Percentiles rank a stretch among this genome's conserved stretches.
phyloP scores from a whole-genome alignment of 2,888 invertebrate genomes.

The Actias luna region DNA sequence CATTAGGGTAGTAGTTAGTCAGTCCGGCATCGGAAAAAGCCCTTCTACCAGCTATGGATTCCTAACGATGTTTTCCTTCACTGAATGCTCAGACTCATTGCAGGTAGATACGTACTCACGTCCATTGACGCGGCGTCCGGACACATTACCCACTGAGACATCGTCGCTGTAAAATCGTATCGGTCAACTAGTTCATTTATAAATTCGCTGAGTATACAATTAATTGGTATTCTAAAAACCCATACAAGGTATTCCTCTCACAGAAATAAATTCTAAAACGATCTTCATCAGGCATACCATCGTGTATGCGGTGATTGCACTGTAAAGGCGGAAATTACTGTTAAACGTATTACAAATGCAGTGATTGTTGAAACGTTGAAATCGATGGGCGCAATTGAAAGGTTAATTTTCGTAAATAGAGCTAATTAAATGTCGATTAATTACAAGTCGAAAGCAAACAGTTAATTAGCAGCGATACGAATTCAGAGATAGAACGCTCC shows the following conservation, averaged over 20 bases:
- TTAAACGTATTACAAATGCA: slow-evolving; percentile 1
- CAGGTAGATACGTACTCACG: too few species aligned
- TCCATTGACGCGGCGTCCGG: too few species aligned
- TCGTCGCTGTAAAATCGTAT: too few species aligned
- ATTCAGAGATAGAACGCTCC: slow-evolving; percentile 47
- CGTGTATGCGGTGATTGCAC: neutral
- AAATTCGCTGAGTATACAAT: neutral
- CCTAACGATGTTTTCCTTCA: too few species aligned
- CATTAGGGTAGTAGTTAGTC: too few species aligned
- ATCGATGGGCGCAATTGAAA: slow-evolving; percentile 8
- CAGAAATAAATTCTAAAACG: neutral
- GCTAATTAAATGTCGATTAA: slow-evolving; percentile 30
- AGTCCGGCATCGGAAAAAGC: too few species aligned
- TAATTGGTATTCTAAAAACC: neutral
- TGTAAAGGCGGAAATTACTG: neutral
- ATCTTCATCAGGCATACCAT: neutral
- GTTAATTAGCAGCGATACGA: slow-evolving; percentile 57
- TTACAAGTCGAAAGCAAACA: slow-evolving; percentile 59
- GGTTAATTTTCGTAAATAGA: slow-evolving; percentile 8
- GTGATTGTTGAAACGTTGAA: slow-evolving; percentile 5
- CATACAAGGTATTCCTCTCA: neutral
- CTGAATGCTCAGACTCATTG: too few species aligned
- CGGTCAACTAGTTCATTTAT: neutral
- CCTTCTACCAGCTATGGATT: too few species aligned
- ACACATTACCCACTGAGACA: too few species aligned